A percentile compares a stretch with the other conserved stretches of the same genome.
phyloP scores from a whole-genome alignment of 2,797 vertebrate genomes.

The Neoniphon sammara region DNA sequence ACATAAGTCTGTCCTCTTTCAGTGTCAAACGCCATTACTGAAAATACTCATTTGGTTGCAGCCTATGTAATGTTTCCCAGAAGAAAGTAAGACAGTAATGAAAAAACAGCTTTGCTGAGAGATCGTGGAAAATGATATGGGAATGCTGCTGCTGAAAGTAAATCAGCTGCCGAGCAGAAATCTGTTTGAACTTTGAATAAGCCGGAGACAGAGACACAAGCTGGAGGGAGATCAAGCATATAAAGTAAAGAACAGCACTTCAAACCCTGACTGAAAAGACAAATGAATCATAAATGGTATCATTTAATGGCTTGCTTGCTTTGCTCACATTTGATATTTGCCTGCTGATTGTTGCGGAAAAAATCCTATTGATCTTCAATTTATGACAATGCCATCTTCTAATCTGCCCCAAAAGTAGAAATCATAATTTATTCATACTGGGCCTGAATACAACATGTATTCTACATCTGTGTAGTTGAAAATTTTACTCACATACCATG shows the following conservation, averaged over 20 bases:
- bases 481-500: not conserved
- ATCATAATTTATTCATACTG: not conserved
- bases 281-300: constrained; percentile 32
- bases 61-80: constrained; percentile 25
- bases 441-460: not conserved
- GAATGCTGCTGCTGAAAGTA: constrained; percentile 45
- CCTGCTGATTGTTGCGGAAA: not conserved
- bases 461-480: not conserved
- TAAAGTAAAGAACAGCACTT: constrained; percentile 55
- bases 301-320: constrained; percentile 10
- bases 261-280: constrained; percentile 42
- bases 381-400: not conserved
- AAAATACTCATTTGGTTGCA: constrained; percentile 25
- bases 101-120: constrained; percentile 16
- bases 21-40: constrained; percentile 16
- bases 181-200: constrained; percentile 63
- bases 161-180: constrained; percentile 34
- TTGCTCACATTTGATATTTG: constrained; percentile 4
- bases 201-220: constrained; percentile 16
- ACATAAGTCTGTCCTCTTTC: constrained; percentile 20
- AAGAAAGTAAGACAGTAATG: constrained; percentile 2
- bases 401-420: not conserved
- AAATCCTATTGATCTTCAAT: not conserved
- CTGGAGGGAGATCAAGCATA: constrained; percentile 34
- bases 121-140: constrained; percentile 30